Base-by-base conservation (phyloP, 2,797 vertebrate species). In the Darevskia mixta region DNA sequence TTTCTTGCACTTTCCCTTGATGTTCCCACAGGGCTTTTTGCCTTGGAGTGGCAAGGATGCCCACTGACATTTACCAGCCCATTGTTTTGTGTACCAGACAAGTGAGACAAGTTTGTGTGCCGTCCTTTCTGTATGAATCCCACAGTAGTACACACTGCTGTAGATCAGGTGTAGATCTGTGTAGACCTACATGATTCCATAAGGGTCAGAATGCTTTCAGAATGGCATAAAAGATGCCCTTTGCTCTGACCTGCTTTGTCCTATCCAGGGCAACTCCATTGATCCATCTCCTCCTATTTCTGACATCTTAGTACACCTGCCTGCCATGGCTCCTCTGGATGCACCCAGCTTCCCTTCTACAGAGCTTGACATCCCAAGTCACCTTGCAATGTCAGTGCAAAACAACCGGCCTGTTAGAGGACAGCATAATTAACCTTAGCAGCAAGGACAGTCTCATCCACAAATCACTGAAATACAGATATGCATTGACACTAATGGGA, bases 401-500 rank as follows among this genome's bases (percentile, higher is more conserved):
- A 8, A 38, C 29, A 43, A 25, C 43, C 2, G 15, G 41, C 32
- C 5, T 73, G 35, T 18, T 41, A 67, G 58, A 81, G 69, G 78
- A 81, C 55, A 67, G 23, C 41, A n/a, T 67, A 80, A 67, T 81
- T 85, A 75, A 69, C 77, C 41, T 75, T 67, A 75, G 58, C 10
- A 13, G 27, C 69, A 75, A 79, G 87, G 87, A 79, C 55, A 72
- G 7, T 35, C 8, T 72, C 79, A 61, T 71, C 49, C 27, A 83
- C 77, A 75, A 45, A 80, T 49, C 82, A 75, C 43, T 81, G 32
- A 11, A 15, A 55, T 35, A 43, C 43, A 75, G 69, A 29, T 64
- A 76, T 4, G 75, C 35, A 27, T 38, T 89, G 78, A 81, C n/a
- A 71, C 43, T 76, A 88, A 66, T 61, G 27, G 29, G 43, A 81